Percentiles rank a stretch among this genome's conserved stretches.
Evolutionary conservation across 2,888 invertebrate species (phyloP).

Genomic region (Brachypterus glaber): DNA sequence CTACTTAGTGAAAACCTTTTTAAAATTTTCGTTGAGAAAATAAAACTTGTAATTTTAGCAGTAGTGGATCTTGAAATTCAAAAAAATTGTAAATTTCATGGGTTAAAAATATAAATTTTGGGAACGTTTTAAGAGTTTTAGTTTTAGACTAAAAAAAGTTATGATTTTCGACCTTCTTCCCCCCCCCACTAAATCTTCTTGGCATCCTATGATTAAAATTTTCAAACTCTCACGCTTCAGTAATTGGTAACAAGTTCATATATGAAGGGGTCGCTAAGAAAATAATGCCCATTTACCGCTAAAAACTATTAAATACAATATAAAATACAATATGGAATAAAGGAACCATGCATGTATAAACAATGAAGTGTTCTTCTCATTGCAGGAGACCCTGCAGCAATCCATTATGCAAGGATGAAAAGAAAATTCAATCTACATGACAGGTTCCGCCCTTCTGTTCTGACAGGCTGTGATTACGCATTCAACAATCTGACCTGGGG

Average conservation of each 20-base stretch:
- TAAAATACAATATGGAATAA: conserved; percentile 28
- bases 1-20: no score
- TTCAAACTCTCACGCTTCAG: no score
- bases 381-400: conserved; percentile 32
- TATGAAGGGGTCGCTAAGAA: conserved; percentile 16
- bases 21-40: no score
- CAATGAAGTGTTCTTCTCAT: conserved; percentile 33
- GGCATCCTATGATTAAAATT: no score
- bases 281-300: conserved; percentile 17
- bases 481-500: conserved; percentile 38
- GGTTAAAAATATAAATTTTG: no score
- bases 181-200: no score
- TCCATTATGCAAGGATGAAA: conserved; percentile 42
- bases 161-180: no score
- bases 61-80: no score
- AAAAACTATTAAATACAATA: conserved; percentile 28
- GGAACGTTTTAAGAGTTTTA: no score
- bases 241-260: conserved; percentile 13
- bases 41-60: no score
- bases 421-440: conserved; percentile 43
- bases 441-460: conserved; percentile 38
- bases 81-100: no score
- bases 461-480: conserved; percentile 42
- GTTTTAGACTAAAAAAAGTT: no score
- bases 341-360: conserved; percentile 30